Evolutionary conservation across 2,113 vertebrate species (phyloP).

Genomic region (Melanotaenia duboulayi): DNA sequence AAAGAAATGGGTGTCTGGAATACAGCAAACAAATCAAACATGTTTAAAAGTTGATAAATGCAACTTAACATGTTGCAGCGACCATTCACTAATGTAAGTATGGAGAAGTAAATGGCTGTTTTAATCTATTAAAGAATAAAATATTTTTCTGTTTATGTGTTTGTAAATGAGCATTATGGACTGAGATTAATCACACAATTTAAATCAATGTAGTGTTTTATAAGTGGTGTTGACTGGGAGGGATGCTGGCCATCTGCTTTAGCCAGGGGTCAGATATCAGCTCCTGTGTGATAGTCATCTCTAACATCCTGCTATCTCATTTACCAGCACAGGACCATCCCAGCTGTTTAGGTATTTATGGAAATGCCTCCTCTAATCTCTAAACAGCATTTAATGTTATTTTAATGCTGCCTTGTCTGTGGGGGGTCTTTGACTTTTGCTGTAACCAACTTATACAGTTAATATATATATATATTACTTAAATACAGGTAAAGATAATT

Average conservation of each 20-base stretch:
- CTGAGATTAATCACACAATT: neutral
- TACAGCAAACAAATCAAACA: too few species aligned
- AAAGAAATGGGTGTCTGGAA: too few species aligned
- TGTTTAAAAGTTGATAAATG: too few species aligned
- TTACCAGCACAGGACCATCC: conserved; percentile 68
- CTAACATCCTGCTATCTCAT: conserved; percentile 65
- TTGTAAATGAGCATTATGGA: too few species aligned
- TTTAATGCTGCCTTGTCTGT: neutral
- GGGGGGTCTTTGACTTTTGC: neutral
- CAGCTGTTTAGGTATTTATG: neutral
- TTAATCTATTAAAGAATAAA: too few species aligned
- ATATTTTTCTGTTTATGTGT: too few species aligned
- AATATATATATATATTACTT: too few species aligned
- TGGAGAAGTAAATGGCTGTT: too few species aligned
- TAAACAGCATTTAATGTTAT: neutral
- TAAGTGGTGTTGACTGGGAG: neutral
- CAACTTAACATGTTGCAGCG: too few species aligned
- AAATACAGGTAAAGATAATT: too few species aligned
- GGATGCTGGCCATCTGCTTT: conserved; percentile 41
- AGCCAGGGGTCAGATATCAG: conserved; percentile 52
- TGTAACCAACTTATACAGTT: neutral
- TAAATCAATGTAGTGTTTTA: neutral
- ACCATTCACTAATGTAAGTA: too few species aligned
- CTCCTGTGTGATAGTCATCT: conserved; percentile 54
- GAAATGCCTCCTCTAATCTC: too few species aligned